A percentile compares a stretch with the other conserved stretches of the same genome.
These are phyloP conservation scores for Felis chaus DNA, from an alignment of 2,113 vertebrate genomes.

Conservation along the genomic window DNA sequence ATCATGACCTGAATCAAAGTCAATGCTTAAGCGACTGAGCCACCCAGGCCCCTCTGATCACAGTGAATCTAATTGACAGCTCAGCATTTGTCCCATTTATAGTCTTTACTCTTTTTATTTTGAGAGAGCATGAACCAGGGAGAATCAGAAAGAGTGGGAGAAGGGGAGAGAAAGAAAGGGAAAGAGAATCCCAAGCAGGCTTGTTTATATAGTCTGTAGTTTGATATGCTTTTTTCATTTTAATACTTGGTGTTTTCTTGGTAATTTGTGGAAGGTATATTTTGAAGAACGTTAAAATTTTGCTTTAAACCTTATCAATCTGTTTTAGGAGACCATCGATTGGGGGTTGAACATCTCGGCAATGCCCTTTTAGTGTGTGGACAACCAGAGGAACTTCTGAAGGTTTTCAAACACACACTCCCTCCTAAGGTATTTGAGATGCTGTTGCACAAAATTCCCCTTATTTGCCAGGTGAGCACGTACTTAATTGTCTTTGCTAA, in stretches of 20 bases:
- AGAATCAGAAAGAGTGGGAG: too few species aligned
- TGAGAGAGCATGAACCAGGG: too few species aligned
- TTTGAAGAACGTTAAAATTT: not conserved
- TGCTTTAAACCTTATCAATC: not conserved
- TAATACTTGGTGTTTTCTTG: constrained; percentile 33
- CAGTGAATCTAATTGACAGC: not conserved
- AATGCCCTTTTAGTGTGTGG: constrained; percentile 67
- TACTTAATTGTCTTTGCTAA: constrained; percentile 36
- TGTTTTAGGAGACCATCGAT: constrained; percentile 68
- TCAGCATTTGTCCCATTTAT: not conserved
- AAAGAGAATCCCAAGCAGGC: too few species aligned
- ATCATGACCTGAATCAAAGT: too few species aligned
- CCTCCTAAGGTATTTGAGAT: constrained; percentile 77
- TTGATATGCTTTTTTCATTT: not conserved
- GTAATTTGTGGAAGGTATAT: not conserved
- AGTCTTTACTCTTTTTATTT: not conserved
- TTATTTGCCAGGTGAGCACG: constrained; percentile 73
- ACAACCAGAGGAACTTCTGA: constrained; percentile 71
- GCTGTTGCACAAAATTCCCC: constrained; percentile 73
- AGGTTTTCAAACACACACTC: constrained; percentile 73
- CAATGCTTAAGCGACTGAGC: too few species aligned
- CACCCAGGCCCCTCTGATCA: not conserved
- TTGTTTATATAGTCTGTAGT: not conserved
- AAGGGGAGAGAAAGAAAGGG: too few species aligned
- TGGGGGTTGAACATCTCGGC: constrained; percentile 68